Percentiles rank a stretch among this genome's conserved stretches.
Conservation (phyloP, 2,797 vertebrate species). For the Coregonus suidteri region DNA sequence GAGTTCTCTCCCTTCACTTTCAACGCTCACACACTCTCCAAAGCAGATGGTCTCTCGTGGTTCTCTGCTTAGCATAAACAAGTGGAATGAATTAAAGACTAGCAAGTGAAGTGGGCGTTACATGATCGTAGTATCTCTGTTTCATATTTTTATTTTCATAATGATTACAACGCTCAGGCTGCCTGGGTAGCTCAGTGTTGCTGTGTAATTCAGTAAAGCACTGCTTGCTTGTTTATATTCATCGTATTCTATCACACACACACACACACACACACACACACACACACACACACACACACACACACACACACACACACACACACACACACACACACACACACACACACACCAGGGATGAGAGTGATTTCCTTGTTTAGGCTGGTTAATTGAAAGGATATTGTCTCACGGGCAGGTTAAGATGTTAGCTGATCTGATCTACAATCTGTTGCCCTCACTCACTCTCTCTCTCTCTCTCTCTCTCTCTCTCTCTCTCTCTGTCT, state of each 20-base stretch:
- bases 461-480: too few species aligned
- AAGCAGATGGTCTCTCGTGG: not conserved
- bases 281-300: conserved; percentile 4
- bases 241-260: conserved; percentile 48
- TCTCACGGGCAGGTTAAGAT: conserved; percentile 67
- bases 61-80: conserved; percentile 29
- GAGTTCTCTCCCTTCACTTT: conserved; percentile 19
- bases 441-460: conserved; percentile 59
- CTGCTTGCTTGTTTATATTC: conserved; percentile 62
- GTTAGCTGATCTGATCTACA: conserved; percentile 64
- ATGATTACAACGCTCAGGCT: conserved; percentile 53
- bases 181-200: conserved; percentile 28
- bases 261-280: not conserved
- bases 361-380: conserved; percentile 70
- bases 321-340: not conserved
- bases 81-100: conserved; percentile 41
- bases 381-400: conserved; percentile 74
- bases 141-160: conserved; percentile 36
- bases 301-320: not conserved
- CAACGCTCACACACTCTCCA: not conserved
- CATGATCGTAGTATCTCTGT: not conserved
- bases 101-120: conserved; percentile 34
- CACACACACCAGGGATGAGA: conserved; percentile 52
- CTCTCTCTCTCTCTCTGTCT: too few species aligned
- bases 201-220: conserved; percentile 57